Percentiles rank a stretch among this genome's conserved stretches.
phyloP scores from a whole-genome alignment of 2,888 invertebrate species.

The Brassicogethes aeneus region DNA sequence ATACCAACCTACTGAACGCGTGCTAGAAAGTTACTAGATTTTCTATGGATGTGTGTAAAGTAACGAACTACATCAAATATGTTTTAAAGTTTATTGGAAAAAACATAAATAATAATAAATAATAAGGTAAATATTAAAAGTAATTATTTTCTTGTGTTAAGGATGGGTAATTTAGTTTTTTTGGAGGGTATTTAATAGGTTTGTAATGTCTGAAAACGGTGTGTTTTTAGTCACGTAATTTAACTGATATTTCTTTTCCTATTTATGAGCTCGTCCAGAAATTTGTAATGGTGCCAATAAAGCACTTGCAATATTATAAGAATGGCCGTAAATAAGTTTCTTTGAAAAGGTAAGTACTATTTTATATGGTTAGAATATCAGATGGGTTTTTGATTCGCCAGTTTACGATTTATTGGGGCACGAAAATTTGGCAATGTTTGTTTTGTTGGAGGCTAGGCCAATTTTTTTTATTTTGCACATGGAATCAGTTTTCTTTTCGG shows the following conservation, averaged over 20 bases:
- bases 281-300: constrained; percentile 25
- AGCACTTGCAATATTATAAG: constrained; percentile 20
- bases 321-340: constrained; percentile 25
- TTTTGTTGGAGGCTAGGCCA: constrained; percentile 14
- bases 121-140: no score
- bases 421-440: constrained; percentile 12
- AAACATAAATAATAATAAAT: no score
- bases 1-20: not conserved
- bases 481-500: constrained; percentile 8
- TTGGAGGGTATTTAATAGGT: no score
- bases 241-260: constrained; percentile 22
- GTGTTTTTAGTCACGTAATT: constrained; percentile 17
- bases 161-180: no score
- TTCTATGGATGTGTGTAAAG: not conserved
- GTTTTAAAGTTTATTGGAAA: no score
- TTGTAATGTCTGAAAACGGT: no score
- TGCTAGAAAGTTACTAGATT: not conserved
- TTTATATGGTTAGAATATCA: no score
- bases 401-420: no score
- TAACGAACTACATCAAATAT: no score
- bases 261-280: constrained; percentile 18
- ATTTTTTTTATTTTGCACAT: constrained; percentile 12
- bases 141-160: no score
- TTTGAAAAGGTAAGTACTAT: constrained; percentile 22
- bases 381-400: no score